These are phyloP conservation scores for Conopomorpha cramerella DNA, from an alignment of 1,140 invertebrate genomes.

Conservation along the genomic window DNA sequence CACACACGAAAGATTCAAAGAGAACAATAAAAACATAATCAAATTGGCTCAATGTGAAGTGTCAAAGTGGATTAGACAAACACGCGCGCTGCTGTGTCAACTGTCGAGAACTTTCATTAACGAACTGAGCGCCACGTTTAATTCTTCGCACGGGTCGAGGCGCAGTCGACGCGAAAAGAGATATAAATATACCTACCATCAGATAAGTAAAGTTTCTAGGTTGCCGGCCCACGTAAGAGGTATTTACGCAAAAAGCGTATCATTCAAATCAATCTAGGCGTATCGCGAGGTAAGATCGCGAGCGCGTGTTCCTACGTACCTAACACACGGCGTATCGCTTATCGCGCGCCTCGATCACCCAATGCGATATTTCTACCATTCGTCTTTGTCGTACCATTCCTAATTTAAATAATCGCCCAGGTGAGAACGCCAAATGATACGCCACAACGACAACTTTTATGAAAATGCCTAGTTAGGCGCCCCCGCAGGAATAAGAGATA, in stretches of 20 bases:
- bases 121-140: no score
- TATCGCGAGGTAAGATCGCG: slow-evolving; percentile 40
- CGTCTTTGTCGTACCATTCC: slow-evolving; percentile 53
- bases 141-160: no score
- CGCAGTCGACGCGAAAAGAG: no score
- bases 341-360: slow-evolving; percentile 36
- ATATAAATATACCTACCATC: no score
- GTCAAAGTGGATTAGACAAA: slow-evolving; percentile 10
- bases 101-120: no score
- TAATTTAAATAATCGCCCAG: slow-evolving; percentile 56
- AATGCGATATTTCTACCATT: slow-evolving; percentile 52
- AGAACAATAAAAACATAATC: slow-evolving; percentile 43
- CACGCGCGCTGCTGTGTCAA: no score
- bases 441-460: slow-evolving; percentile 9
- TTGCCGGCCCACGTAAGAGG: no score
- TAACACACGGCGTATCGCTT: slow-evolving; percentile 28
- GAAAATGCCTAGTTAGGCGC: slow-evolving; percentile 1
- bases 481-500: slow-evolving; percentile 1
- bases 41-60: slow-evolving; percentile 22
- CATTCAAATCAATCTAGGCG: slow-evolving; percentile 39
- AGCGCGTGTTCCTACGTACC: no score
- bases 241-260: slow-evolving; percentile 56
- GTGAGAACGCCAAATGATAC: slow-evolving; percentile 46
- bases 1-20: slow-evolving; percentile 35
- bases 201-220: slow-evolving; percentile 12